Conservation (phyloP, 2,888 invertebrate species). For the Zhuqinia jingwanae region DNA sequence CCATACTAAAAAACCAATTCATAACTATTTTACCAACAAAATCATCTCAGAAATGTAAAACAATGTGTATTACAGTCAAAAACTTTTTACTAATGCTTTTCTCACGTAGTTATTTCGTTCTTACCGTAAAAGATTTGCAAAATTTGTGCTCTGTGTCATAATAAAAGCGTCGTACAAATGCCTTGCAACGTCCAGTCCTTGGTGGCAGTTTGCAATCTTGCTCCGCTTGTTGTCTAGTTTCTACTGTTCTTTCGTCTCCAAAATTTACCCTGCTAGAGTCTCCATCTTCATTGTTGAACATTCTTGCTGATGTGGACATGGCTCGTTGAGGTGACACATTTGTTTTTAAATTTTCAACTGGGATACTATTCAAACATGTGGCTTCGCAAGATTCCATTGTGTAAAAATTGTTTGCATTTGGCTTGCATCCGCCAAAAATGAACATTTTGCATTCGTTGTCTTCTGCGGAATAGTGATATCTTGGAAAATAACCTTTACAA, state of each 20-base stretch:
- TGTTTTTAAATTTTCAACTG: constrained; percentile 65
- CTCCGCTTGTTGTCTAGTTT: constrained; percentile 15
- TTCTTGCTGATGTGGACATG: not conserved
- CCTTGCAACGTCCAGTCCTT: constrained; percentile 72
- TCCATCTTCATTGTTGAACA: constrained; percentile 43
- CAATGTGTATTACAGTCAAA: not conserved
- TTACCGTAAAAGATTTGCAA: constrained; percentile 72
- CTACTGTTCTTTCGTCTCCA: constrained; percentile 54
- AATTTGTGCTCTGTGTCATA: constrained; percentile 65
- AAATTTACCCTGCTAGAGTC: constrained; percentile 71
- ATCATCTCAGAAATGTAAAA: not conserved
- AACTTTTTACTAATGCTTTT: too few relatives aligned
- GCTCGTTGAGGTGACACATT: constrained; percentile 48
- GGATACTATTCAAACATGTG: constrained; percentile 70
- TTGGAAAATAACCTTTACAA: constrained; percentile 75
- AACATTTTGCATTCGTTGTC: constrained; percentile 79
- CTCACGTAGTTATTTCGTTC: not conserved
- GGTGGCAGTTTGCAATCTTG: constrained; percentile 70
- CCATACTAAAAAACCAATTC: constrained; percentile 61
- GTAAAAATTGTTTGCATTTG: constrained; percentile 80
- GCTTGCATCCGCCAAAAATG: constrained; percentile 80
- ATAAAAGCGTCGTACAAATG: constrained; percentile 68
- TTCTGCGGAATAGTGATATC: constrained; percentile 79
- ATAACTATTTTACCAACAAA: not conserved
- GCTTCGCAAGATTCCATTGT: constrained; percentile 72